Conservation (phyloP, 2,888 invertebrate species). For the Drosophila nr. fundita region DNA sequence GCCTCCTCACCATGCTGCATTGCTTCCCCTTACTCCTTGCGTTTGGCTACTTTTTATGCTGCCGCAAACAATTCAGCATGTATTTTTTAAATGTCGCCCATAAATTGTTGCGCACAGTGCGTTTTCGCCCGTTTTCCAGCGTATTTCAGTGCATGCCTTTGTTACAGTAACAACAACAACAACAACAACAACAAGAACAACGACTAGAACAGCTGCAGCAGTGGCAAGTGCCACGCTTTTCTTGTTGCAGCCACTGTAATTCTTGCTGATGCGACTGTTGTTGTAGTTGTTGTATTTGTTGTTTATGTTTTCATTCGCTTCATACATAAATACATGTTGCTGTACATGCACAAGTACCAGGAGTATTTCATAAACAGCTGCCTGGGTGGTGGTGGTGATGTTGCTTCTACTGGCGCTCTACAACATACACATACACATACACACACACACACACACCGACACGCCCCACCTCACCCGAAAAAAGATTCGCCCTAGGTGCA, state of each 20-base stretch:
- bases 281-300: slow-evolving; percentile 45
- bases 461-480: slow-evolving; percentile 11
- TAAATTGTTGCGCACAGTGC: slow-evolving; percentile 79
- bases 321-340: slow-evolving; percentile 79
- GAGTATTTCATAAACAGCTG: slow-evolving; percentile 77
- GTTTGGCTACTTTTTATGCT: slow-evolving; percentile 74
- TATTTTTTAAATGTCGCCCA: slow-evolving; percentile 80
- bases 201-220: slow-evolving; percentile 9
- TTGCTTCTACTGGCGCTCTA: slow-evolving; percentile 19
- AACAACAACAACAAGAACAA: slow-evolving; percentile 25
- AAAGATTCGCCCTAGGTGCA: slow-evolving; percentile 58
- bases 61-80: slow-evolving; percentile 77
- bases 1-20: background rate
- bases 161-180: slow-evolving; percentile 44
- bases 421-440: background rate
- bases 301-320: slow-evolving; percentile 76
- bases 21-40: background rate
- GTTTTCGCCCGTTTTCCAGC: slow-evolving; percentile 70
- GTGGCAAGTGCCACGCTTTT: slow-evolving; percentile 61
- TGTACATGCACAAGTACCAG: slow-evolving; percentile 62
- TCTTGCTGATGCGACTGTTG: slow-evolving; percentile 12
- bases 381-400: slow-evolving; percentile 64
- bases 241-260: slow-evolving; percentile 44
- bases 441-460: background rate
- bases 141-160: slow-evolving; percentile 71